Percentiles rank a stretch among this genome's conserved stretches.
These are phyloP conservation scores for Mustela lutreola DNA, from an alignment of 2,113 vertebrate species.

Conservation along the genomic window DNA sequence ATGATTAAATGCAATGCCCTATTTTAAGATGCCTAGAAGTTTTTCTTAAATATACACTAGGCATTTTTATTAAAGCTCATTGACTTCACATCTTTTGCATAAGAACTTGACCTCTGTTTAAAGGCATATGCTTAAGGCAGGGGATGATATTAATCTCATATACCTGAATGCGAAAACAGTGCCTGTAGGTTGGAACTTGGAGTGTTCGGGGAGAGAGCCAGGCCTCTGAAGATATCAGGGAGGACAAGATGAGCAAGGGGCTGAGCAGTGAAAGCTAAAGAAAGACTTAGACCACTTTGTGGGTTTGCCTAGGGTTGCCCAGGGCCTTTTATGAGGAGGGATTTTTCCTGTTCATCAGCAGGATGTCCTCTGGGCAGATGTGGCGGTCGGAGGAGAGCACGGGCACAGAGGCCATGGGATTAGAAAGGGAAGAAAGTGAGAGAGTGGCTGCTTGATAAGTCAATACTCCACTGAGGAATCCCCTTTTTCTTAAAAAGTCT, in stretches of 20 bases:
- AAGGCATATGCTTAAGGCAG: neutral
- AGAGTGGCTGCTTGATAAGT: neutral
- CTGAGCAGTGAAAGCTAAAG: rapidly evolving
- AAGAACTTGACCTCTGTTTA: conserved; percentile 6
- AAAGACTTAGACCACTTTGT: neutral
- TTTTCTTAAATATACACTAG: conserved; percentile 24
- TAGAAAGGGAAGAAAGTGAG: neutral
- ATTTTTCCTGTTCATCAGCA: rapidly evolving
- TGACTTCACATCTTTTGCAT: conserved; percentile 11
- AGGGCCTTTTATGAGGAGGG: neutral
- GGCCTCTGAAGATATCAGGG: neutral
- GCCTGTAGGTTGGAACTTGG: neutral
- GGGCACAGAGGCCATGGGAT: neutral
- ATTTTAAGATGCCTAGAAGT: neutral
- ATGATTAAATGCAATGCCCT: neutral
- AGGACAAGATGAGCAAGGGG: rapidly evolving
- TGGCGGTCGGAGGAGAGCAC: neutral
- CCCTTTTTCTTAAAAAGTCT: conserved; percentile 10
- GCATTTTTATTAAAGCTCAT: neutral
- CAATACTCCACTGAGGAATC: neutral
- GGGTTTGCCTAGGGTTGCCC: neutral
- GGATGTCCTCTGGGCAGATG: neutral
- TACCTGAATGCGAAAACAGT: too few species aligned
- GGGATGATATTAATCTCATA: neutral
- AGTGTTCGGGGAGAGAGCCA: neutral